phyloP scores from a whole-genome alignment of 2,113 vertebrate species.

The Bucco capensis region DNA sequence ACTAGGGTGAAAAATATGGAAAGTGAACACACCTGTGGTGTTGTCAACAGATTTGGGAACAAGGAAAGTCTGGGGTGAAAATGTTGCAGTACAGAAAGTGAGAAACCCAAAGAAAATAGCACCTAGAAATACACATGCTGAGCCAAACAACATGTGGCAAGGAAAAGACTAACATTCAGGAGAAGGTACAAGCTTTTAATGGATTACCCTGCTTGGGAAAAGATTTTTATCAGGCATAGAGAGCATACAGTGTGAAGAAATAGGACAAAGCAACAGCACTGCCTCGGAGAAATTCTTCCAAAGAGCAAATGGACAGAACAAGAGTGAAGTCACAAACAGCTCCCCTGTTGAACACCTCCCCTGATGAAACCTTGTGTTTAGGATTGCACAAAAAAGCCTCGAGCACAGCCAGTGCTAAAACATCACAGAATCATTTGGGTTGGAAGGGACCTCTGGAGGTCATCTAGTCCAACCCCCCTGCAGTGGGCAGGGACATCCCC shows the following conservation, averaged over 20 bases:
- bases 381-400: no score
- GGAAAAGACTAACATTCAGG: background rate
- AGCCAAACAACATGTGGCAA: background rate
- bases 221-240: background rate
- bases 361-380: no score
- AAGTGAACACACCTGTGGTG: accelerated
- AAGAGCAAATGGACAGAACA: background rate
- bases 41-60: background rate
- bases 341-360: no score
- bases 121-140: background rate
- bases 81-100: background rate
- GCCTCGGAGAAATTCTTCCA: background rate
- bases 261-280: background rate
- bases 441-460: no score
- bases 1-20: background rate
- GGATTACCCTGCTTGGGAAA: background rate
- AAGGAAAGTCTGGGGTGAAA: background rate
- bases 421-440: no score
- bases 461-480: no score
- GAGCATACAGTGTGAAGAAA: background rate
- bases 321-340: background rate
- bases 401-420: no score
- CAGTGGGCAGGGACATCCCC: no score
- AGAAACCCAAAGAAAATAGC: background rate
- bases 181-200: background rate